Evolutionary conservation across 2,113 vertebrate species (phyloP), one percentile per base, ranked within the genome.

Genomic region (Actenoides lindsayi): DNA sequence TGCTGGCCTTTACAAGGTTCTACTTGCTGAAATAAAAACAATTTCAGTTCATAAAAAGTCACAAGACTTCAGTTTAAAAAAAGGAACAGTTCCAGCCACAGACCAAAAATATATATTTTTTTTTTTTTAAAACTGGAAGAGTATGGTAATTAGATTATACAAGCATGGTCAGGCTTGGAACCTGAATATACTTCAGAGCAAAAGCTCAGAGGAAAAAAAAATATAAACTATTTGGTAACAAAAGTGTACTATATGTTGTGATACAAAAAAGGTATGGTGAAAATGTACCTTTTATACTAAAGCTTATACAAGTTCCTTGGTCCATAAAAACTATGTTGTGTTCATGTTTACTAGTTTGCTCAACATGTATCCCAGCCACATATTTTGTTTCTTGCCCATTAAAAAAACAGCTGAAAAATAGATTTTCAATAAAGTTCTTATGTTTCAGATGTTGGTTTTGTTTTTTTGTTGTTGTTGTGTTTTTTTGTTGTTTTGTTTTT

Each of bases 241-340:
- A 99, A 99, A 99, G 98, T 98, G 97, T 98, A 99, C 99, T 99
- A 99, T 99, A 99, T 98, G 99, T 98, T 98, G 98, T 98, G 98
- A 99, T 99, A 99, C 98, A 99, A 99, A 98, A 99, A 99, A 99
- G 99, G 99, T 98, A 99, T 99, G 99, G 98, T 99, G 99, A 99
- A 99, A 99, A 99, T 99, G 99, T 99, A 99, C 99, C 99, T 99
- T 98, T 99, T 99, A 97, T 97, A 99, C 99, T 99, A 99, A 99
- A 99, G 99, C 99, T 99, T 99, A 99, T 98, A 99, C 98, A 99
- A 99, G 98, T 99, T 99, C 98, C 98, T 99, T 99, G 99, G 99
- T 99, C 99, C 99, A 98, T 99, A 99, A 99, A 99, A 99, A 99
- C 98, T 98, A 99, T 97, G 98, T 99, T 98, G 98, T 98, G 97